Conservation (phyloP, 2,888 invertebrate genomes). For the Herminia tarsipennalis region DNA sequence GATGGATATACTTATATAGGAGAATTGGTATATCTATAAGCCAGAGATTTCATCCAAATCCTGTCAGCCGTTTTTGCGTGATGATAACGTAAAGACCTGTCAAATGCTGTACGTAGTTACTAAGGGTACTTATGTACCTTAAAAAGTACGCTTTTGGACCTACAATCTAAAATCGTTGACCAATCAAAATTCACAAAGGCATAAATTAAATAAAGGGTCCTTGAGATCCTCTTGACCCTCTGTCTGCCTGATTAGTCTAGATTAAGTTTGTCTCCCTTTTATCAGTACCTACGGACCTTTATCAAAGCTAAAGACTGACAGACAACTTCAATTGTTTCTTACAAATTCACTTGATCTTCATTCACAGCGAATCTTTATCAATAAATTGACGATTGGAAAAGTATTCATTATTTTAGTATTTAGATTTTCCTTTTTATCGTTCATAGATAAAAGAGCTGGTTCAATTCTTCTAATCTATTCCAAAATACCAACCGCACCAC, state of each 20-base stretch:
- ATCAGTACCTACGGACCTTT: conserved; percentile 23
- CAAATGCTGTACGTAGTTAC: too few relatives aligned
- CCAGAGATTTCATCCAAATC: too few relatives aligned
- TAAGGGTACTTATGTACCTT: too few relatives aligned
- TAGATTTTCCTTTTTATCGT: too few relatives aligned
- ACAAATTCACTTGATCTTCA: conserved; percentile 12
- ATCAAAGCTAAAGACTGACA: conserved; percentile 29
- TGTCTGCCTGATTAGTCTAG: conserved; percentile 15
- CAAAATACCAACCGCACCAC: too few relatives aligned
- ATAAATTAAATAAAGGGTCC: not conserved
- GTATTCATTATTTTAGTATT: not conserved
- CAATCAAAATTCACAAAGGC: conserved; percentile 3
- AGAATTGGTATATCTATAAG: too few relatives aligned
- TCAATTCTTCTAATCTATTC: too few relatives aligned
- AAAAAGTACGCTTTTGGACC: not conserved
- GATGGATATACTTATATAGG: too few relatives aligned
- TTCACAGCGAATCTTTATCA: not conserved
- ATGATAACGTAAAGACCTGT: too few relatives aligned
- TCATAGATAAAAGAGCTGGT: too few relatives aligned
- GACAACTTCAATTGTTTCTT: conserved; percentile 23
- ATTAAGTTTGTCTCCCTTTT: conserved; percentile 30
- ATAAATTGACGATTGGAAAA: not conserved
- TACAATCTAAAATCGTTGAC: not conserved
- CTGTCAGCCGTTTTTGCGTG: too few relatives aligned
- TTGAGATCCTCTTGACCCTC: conserved; percentile 10